Evolutionary conservation across 2,113 vertebrate genomes (phyloP).

Genomic region (Ramphastos sulfuratus): DNA sequence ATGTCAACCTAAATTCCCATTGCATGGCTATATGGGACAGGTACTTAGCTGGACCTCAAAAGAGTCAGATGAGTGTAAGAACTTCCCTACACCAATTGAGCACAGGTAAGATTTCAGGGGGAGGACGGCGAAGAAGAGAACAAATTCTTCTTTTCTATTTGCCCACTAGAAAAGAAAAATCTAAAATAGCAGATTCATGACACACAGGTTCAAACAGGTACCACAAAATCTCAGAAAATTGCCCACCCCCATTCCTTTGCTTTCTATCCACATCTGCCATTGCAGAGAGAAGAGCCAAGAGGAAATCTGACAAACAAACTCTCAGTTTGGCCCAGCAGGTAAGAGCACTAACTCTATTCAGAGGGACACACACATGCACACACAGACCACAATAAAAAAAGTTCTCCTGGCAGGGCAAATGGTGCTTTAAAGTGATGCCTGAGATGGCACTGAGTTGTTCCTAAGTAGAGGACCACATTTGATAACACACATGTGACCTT

Average conservation of each 20-base stretch:
- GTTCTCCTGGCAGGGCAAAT: background rate
- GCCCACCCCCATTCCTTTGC: background rate
- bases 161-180: background rate
- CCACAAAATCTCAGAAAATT: background rate
- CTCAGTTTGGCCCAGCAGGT: background rate
- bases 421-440: background rate
- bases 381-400: background rate
- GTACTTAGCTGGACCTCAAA: background rate
- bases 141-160: background rate
- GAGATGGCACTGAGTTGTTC: background rate
- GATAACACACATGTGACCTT: background rate
- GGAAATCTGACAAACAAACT: background rate
- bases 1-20: background rate
- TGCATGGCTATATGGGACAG: background rate
- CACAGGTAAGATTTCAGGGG: background rate
- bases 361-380: background rate
- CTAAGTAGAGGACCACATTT: background rate
- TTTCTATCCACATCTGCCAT: background rate
- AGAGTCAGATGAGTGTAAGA: background rate
- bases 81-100: background rate
- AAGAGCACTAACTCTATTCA: background rate
- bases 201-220: background rate
- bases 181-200: background rate
- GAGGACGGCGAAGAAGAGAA: background rate
- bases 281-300: background rate